Percentiles rank a stretch among this genome's conserved stretches.
These are phyloP conservation scores for Mustela nigripes DNA, from an alignment of 2,113 vertebrate genomes.

Conservation along the genomic window DNA sequence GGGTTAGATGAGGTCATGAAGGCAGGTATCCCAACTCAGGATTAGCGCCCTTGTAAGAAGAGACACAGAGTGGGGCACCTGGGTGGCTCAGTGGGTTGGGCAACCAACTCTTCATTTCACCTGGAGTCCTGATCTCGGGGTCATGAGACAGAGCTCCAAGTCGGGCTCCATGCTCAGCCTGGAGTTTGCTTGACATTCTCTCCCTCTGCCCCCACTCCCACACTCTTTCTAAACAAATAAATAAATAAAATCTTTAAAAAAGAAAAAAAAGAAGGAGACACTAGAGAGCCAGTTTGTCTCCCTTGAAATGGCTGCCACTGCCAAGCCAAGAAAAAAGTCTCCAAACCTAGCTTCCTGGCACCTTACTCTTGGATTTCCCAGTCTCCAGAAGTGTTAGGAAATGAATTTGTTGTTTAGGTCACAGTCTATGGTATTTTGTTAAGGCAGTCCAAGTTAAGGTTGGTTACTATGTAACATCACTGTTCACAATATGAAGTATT, in stretches of 20 bases:
- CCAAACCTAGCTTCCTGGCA: background rate
- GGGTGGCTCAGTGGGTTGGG: background rate
- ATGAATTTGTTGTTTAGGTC: background rate
- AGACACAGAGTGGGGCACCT: background rate
- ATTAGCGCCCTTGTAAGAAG: background rate
- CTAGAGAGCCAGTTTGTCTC: background rate
- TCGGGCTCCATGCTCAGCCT: background rate
- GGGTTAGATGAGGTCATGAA: background rate
- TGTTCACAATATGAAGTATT: background rate
- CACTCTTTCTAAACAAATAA: background rate
- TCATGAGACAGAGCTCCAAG: background rate
- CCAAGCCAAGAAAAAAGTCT: background rate
- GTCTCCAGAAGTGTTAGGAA: background rate
- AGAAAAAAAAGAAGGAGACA: background rate
- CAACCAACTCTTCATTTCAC: background rate
- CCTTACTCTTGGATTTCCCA: background rate
- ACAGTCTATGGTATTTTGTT: background rate
- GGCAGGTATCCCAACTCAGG: background rate
- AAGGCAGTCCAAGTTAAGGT: background rate
- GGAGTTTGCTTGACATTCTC: background rate
- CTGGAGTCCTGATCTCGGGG: background rate
- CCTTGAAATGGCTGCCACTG: background rate
- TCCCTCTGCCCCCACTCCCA: background rate
- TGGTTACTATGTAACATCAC: background rate
- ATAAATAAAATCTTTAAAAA: background rate